These are phyloP conservation scores for Apotomis turbidana DNA, from an alignment of 2,888 invertebrate species.

Conservation along the genomic window DNA sequence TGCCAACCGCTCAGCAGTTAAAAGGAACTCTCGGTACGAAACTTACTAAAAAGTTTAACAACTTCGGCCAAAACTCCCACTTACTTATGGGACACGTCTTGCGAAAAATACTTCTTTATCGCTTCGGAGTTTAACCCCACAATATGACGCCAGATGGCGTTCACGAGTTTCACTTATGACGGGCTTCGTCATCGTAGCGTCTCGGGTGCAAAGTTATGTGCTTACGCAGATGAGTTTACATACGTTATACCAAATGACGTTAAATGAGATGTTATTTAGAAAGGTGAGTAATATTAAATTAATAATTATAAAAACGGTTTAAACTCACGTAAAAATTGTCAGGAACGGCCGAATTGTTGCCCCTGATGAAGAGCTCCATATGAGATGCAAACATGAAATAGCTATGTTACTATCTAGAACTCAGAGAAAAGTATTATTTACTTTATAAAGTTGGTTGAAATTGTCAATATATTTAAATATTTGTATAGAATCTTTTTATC, in stretches of 20 bases:
- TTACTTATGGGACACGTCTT: constrained; percentile 37
- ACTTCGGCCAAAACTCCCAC: constrained; percentile 26
- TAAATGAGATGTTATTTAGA: neutral
- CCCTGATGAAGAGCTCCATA: too few species aligned
- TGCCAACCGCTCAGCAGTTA: constrained; percentile 14
- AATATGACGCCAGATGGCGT: constrained; percentile 33
- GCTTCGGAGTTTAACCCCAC: constrained; percentile 38
- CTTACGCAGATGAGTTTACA: neutral
- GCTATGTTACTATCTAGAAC: too few species aligned
- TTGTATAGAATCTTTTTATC: too few species aligned
- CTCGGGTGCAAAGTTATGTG: neutral
- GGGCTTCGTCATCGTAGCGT: neutral
- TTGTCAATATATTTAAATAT: too few species aligned
- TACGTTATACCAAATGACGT: neutral
- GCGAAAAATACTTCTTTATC: constrained; percentile 40
- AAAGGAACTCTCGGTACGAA: constrained; percentile 30
- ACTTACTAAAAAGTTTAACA: constrained; percentile 39
- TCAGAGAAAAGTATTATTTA: too few species aligned
- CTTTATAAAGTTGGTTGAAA: too few species aligned
- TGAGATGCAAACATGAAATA: too few species aligned
- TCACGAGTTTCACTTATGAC: constrained; percentile 20
- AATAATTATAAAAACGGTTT: too few species aligned
- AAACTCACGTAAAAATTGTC: too few species aligned
- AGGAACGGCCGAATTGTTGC: too few species aligned
- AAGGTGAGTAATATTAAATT: too few species aligned